Evolutionary conservation across 2,888 invertebrate species (phyloP).

Genomic region (Amblyjoppa proteus): DNA sequence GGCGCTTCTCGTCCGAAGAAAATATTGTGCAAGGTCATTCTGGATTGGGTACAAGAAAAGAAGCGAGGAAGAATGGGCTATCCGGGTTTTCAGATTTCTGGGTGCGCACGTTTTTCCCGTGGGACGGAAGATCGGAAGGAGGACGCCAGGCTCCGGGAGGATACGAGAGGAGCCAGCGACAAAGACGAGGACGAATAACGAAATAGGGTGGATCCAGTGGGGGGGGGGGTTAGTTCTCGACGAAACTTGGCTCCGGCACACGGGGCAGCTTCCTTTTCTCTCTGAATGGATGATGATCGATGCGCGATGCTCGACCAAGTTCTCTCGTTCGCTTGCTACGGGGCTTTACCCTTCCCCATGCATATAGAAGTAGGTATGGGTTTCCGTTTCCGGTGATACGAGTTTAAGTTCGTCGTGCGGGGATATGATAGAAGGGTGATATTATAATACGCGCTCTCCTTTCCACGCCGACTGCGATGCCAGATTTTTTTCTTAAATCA

Average conservation of each 20-base stretch:
- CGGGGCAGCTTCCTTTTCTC: slow-evolving; percentile 29
- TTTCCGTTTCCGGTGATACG: slow-evolving; percentile 40
- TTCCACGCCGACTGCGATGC: not conserved
- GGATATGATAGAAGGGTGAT: slow-evolving; percentile 33
- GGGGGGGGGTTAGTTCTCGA: slow-evolving; percentile 23
- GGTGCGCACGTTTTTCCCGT: slow-evolving; percentile 33
- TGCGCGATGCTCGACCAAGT: slow-evolving; percentile 56
- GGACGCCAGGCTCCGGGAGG: slow-evolving; percentile 14
- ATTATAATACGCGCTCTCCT: not conserved
- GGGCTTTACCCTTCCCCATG: slow-evolving; percentile 11
- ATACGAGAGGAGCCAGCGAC: slow-evolving; percentile 9
- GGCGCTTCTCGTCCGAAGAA: slow-evolving; percentile 34
- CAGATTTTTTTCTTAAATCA: not conserved
- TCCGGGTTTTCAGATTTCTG: slow-evolving; percentile 23
- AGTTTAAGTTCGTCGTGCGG: slow-evolving; percentile 40
- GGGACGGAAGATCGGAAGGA: slow-evolving; percentile 24
- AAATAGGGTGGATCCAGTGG: slow-evolving; percentile 52
- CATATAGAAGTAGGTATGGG: slow-evolving; percentile 37
- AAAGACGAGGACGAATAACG: slow-evolving; percentile 38
- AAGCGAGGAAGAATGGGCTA: slow-evolving; percentile 4
- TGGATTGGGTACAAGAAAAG: not conserved
- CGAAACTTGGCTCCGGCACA: slow-evolving; percentile 55
- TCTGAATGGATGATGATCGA: slow-evolving; percentile 70
- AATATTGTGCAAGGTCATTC: slow-evolving; percentile 46
- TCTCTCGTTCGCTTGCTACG: slow-evolving; percentile 31